These are phyloP conservation scores for Melanaphis sacchari DNA, from an alignment of 1,140 invertebrate genomes.

Conservation along the genomic window DNA sequence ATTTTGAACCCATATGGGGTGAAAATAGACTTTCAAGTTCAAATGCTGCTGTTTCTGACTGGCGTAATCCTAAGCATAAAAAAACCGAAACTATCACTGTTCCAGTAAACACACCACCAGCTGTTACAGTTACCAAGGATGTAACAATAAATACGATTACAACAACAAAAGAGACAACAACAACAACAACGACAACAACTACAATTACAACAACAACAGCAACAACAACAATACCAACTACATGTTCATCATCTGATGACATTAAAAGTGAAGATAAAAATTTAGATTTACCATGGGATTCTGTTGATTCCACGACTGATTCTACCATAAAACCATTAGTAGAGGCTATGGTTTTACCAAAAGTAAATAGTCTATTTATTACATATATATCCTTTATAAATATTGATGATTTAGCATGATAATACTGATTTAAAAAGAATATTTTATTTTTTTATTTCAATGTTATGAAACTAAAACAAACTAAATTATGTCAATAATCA, in stretches of 20 bases:
- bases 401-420: not conserved
- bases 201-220: not conserved
- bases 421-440: not conserved
- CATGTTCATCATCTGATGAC: not conserved
- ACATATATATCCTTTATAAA: not conserved
- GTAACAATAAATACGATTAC: not conserved
- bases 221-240: not conserved
- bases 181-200: not conserved
- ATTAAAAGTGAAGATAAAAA: not conserved
- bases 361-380: not conserved
- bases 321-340: constrained; percentile 1
- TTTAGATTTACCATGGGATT: not conserved
- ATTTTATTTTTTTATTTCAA: no score
- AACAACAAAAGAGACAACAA: not conserved
- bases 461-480: no score
- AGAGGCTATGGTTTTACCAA: constrained; percentile 17
- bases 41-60: constrained; percentile 18
- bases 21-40: constrained; percentile 66
- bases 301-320: constrained; percentile 27
- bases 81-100: constrained; percentile 1
- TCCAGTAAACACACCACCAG: not conserved
- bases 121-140: not conserved
- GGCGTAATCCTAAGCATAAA: constrained; percentile 58
- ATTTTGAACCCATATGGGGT: constrained; percentile 96
- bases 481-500: no score